Evolutionary conservation across 2,888 invertebrate species (phyloP), one percentile per base, ranked within the genome.

Genomic region (Cryptops parisi): DNA sequence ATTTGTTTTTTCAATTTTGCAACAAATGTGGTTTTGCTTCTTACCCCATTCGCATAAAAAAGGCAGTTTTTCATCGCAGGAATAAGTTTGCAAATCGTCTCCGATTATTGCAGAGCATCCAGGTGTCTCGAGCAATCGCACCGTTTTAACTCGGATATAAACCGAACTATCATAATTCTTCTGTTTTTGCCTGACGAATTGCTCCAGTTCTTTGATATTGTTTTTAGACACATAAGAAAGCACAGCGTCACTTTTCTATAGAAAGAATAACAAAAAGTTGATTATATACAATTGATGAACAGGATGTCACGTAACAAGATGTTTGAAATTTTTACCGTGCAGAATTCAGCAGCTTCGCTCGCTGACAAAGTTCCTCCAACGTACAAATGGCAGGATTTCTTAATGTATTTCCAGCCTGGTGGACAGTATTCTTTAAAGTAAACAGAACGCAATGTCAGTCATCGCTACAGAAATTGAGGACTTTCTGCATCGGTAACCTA

Each of bases 311-410:
- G n/a, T n/a, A n/a, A n/a, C n/a, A n/a, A 33, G 12, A 33, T 33
- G 38, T 33, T 33, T 33, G 9, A 9, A 23, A 25, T 1, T 5
- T 25, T 12, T 25, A 85, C 85, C 70, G 82, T 77, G 66, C 96
- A 96, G 67, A 93, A 94, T 15, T 76, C 76, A 59, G 84, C 78
- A 0, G 96, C 96, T 63, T 88, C 84, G 44, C 78, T 74, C 67
- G 88, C 94, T 0, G 82, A 82, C 84, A 94, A 85, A 0, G 89
- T 89, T 0, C 91, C 93, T 0, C 93, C 94, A 46, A 97, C 79
- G 65, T 90, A 97, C 68, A 90, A 84, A 66, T 89, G 97, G 67
- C 98, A 98, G 0, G 94, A 90, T 55, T 86, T 84, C 1, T 84
- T 81, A 1, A 93, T 82, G n/a, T 83, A 72, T 58, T 82, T 81